phyloP scores from a whole-genome alignment of 1,140 invertebrate species.

The Lepidurus apus region DNA sequence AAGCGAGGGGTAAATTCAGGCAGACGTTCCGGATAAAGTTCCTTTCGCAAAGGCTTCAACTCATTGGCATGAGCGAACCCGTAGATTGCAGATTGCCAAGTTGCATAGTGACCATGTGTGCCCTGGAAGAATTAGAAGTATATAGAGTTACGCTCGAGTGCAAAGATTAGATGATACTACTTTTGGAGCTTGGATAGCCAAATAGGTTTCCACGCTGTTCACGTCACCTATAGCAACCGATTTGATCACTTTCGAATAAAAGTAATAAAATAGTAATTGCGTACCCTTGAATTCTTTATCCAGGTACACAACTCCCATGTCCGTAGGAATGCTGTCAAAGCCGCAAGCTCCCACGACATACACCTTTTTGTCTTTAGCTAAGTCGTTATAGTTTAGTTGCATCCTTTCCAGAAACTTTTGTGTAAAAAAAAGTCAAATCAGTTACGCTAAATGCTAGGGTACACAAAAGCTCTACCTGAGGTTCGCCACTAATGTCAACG shows the following conservation, averaged over 20 bases:
- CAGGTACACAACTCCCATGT: constrained; percentile 71
- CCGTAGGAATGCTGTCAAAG: constrained; percentile 80
- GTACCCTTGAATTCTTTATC: constrained; percentile 66
- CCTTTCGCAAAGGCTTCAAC: constrained; percentile 54
- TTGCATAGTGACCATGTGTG: constrained; percentile 60
- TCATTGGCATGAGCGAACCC: constrained; percentile 60
- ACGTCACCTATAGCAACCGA: constrained; percentile 54
- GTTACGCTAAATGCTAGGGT: constrained; percentile 10
- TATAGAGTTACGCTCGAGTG: neutral
- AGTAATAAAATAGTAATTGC: neutral
- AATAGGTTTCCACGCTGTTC: constrained; percentile 69
- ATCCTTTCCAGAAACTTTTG: constrained; percentile 75
- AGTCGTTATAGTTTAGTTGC: constrained; percentile 69
- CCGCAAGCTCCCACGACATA: constrained; percentile 86
- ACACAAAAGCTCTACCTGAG: constrained; percentile 49
- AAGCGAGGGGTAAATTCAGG: constrained; percentile 59
- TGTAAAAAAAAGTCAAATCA: constrained; percentile 35
- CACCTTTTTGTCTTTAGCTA: constrained; percentile 67
- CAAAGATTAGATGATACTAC: constrained; percentile 34
- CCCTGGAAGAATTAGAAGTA: constrained; percentile 25
- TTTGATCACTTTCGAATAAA: neutral
- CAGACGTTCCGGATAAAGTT: constrained; percentile 59
- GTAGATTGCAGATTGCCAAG: constrained; percentile 74
- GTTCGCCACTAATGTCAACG: constrained; percentile 87
- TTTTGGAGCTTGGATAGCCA: constrained; percentile 46